Base-by-base conservation (phyloP, 2,888 invertebrate species). In the Horisme vitalbata region DNA sequence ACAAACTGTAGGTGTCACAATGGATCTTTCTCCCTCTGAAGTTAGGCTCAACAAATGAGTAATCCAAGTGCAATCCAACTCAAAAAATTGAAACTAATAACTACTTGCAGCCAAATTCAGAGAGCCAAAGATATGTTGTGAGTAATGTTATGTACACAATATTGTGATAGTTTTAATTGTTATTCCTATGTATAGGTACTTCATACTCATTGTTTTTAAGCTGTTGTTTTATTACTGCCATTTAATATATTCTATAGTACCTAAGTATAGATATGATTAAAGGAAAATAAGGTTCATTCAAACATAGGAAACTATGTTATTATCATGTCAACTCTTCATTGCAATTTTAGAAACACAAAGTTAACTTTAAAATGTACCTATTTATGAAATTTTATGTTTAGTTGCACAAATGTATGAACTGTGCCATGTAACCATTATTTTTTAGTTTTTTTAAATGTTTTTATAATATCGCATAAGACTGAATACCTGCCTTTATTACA, bases 1-100 rank as follows among this genome's bases (percentile, higher is more conserved):
- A 58, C 61, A 69, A 63, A 41, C 47, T 46, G 7, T 18, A 7
- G 11, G 9, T 8, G n/a, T n/a, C n/a, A n/a, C n/a, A n/a, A n/a
- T n/a, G n/a, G n/a, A n/a, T n/a, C n/a, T n/a, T n/a, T n/a, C n/a
- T n/a, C n/a, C n/a, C n/a, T n/a, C n/a, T n/a, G n/a, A n/a, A n/a
- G n/a, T n/a, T n/a, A n/a, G n/a, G n/a, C n/a, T n/a, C n/a, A n/a
- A n/a, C n/a, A n/a, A n/a, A n/a, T n/a, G n/a, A n/a, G n/a, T n/a
- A n/a, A n/a, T n/a, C n/a, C n/a, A n/a, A n/a, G n/a, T n/a, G n/a
- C n/a, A n/a, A n/a, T n/a, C n/a, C n/a, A n/a, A n/a, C n/a, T n/a
- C n/a, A n/a, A n/a, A n/a, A n/a, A n/a, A n/a, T n/a, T n/a, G n/a
- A n/a, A n/a, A n/a, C n/a, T n/a, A n/a, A n/a, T n/a, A n/a, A n/a